Evolutionary conservation across 2,797 vertebrate genomes (phyloP).

Genomic region (Potorous gilbertii): DNA sequence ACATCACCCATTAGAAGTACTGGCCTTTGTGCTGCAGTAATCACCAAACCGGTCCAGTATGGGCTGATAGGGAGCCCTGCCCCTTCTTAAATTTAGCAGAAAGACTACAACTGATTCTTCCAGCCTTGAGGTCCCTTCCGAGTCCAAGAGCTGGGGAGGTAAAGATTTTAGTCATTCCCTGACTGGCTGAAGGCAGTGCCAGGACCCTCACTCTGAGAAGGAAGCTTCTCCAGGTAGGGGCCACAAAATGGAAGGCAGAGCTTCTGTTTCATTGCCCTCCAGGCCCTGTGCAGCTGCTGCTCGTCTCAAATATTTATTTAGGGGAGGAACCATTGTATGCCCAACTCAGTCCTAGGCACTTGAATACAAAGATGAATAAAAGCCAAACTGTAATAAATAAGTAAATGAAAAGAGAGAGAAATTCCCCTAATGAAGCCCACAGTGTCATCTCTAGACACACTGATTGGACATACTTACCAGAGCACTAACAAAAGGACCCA

Average conservation of each 20-base stretch:
- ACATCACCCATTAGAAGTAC: neutral
- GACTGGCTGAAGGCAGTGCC: rapidly evolving
- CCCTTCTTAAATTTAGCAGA: neutral
- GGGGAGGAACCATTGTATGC: neutral
- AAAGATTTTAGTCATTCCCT: neutral
- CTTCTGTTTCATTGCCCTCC: neutral
- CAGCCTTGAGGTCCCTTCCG: rapidly evolving
- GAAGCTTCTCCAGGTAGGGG: too few species aligned
- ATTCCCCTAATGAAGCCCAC: neutral
- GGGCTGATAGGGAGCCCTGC: neutral
- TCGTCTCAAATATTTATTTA: neutral
- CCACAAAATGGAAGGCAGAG: neutral
- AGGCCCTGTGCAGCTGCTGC: neutral
- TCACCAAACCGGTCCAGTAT: neutral
- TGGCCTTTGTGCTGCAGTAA: neutral
- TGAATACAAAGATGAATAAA: neutral
- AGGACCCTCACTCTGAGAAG: neutral
- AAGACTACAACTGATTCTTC: neutral
- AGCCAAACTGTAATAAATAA: neutral
- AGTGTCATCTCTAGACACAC: neutral
- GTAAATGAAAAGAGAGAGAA: neutral
- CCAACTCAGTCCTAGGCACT: neutral
- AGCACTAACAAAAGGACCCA: neutral
- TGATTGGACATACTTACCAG: neutral
- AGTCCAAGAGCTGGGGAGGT: neutral